Base-by-base conservation (phyloP, 2,113 vertebrate genomes). In the Podiceps cristatus region DNA sequence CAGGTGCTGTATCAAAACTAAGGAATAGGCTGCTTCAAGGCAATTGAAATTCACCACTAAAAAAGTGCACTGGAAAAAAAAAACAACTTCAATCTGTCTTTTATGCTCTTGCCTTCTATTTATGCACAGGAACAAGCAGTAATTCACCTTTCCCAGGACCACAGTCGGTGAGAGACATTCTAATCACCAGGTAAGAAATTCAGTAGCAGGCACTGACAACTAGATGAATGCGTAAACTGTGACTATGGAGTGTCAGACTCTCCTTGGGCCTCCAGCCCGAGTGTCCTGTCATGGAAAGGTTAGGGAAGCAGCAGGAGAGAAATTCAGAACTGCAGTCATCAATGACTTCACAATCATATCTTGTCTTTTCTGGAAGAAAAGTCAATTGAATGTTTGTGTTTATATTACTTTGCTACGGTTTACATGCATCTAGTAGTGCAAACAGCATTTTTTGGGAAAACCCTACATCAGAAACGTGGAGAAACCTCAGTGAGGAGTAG, bases 361-460 rank as follows among this genome's bases (percentile, higher is more conserved):
- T 69, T 9, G 18, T 5, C n/a, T 27, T 23, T 27, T 75, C 23
- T 24, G 27, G 11, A 78, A 55, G 29, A 49, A 33, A 82, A 50
- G 31, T 20, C 28, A 75, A 40, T 0, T 10, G 60, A 13, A 56
- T 10, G 31, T 35, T 37, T 37, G 45, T 25, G 40, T 24, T 35
- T 60, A 13, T 17, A n/a, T 44, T 28, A 37, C 29, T 66, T 47
- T 33, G 44, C 28, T 19, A 29, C 0, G 9, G 25, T 24, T 80
- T 60, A 84, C 40, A 69, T 0, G 3, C 42, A 31, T 11, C 33
- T 7, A 74, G 24, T 1, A 20, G 24, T 2, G 2, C n/a, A 11
- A 66, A 81, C 11, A 45, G 60, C 13, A 45, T 6, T 14, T 13
- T 18, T 8, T 47, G 35, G 40, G 31, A 92, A 73, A 42, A 5